A percentile compares a stretch with the other conserved stretches of the same genome.
Conservation (phyloP, 2,797 vertebrate genomes). For the Lithobates sylvaticus region DNA sequence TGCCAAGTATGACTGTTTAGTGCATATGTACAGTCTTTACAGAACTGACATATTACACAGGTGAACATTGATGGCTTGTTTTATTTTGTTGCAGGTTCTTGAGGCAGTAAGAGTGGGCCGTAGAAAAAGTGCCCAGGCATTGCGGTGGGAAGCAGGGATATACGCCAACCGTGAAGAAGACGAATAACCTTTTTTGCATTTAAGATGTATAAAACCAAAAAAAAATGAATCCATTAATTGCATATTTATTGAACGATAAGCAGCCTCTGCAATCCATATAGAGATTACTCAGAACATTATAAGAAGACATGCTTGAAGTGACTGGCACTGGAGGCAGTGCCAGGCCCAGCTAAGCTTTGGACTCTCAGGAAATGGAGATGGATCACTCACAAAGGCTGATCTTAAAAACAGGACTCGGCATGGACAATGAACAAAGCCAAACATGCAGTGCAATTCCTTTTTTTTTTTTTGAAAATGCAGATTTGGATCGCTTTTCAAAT, state of each 20-base stretch:
- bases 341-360: conserved; percentile 34
- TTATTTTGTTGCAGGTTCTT: conserved; percentile 82
- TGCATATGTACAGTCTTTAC: not conserved
- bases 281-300: conserved; percentile 68
- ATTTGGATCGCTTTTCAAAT: conserved; percentile 50
- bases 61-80: not conserved
- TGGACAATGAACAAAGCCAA: conserved; percentile 40
- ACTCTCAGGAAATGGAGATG: conserved; percentile 51
- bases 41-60: not conserved
- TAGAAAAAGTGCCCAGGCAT: conserved; percentile 92
- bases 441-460: not conserved
- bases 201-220: conserved; percentile 68
- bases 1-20: not conserved
- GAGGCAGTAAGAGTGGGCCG: conserved; percentile 95
- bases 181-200: conserved; percentile 74
- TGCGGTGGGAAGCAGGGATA: conserved; percentile 89
- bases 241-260: conserved; percentile 78
- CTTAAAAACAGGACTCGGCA: not conserved
- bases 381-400: conserved; percentile 7
- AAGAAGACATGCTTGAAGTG: conserved; percentile 24
- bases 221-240: conserved; percentile 70
- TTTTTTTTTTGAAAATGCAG: conserved; percentile 17
- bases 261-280: conserved; percentile 69
- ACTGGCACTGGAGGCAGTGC: not conserved
- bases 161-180: conserved; percentile 86